Evolutionary conservation across 2,113 vertebrate genomes (phyloP), one percentile per base, ranked within the genome.

Genomic region (Phasianus colchicus): DNA sequence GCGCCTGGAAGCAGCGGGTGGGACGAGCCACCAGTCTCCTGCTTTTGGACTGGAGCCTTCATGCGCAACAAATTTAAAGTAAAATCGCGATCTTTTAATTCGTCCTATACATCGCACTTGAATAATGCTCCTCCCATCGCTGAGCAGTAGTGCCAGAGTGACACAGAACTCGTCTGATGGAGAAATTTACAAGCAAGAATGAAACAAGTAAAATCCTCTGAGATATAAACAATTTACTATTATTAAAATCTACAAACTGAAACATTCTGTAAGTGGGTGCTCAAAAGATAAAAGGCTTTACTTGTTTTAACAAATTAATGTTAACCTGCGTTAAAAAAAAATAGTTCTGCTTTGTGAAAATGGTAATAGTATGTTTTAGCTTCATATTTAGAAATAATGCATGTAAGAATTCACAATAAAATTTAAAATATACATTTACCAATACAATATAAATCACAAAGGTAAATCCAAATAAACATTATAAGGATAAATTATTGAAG

Each of bases 401-500:
- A 85, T 47, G 75, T 10, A 91, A 86, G 54, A 88, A 55, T 40
- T 91, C 88, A 79, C 3, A 29, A 90, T 86, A 88, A 94, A 91
- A 92, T 79, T 75, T 87, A 93, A 91, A 96, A 95, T 82, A 79
- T 64, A 92, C 66, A 82, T 84, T 86, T 94, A 82, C 36, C 57
- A 72, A 55, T 58, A 70, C 45, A 29, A 64, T 5, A 82, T 73
- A 63, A 91, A 94, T 85, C 52, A 95, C 43, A 76, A 95, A 94
- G 92, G 69, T 94, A 96, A 97, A 96, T 52, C 73, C 83, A 94
- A 75, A 82, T 34, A 96, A 75, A 95, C 21, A 92, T 24, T 80
- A 89, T 89, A 87, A 88, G 92, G 95, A 96, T 95, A 89, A 94
- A 96, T 76, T 93, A 86, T 81, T 93, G 48, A 96, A 75, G 66